These are phyloP conservation scores for Tribolium freemani DNA, from an alignment of 2,888 invertebrate species.

Conservation along the genomic window DNA sequence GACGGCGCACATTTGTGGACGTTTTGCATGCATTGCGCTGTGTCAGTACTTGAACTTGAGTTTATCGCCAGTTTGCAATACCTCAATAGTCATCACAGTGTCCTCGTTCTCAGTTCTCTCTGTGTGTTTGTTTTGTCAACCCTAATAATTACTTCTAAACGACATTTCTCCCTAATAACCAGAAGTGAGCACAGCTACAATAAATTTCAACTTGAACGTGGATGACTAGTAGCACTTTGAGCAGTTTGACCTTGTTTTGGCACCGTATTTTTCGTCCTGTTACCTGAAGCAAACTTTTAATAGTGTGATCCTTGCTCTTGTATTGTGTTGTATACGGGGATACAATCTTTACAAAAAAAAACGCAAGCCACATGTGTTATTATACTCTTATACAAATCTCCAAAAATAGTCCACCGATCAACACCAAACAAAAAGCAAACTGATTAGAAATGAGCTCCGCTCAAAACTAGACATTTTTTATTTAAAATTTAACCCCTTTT, in stretches of 20 bases:
- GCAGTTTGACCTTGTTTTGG: slow-evolving; percentile 7
- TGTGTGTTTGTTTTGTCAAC: slow-evolving; percentile 41
- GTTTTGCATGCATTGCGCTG: slow-evolving; percentile 42
- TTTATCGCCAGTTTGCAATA: slow-evolving; percentile 45
- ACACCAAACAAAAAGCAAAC: no score
- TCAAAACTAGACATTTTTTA: no score
- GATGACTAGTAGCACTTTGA: slow-evolving; percentile 4
- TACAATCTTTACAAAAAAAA: no score
- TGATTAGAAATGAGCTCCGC: no score
- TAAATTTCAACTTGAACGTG: not conserved
- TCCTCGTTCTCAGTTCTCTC: slow-evolving; percentile 24
- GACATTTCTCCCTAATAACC: not conserved
- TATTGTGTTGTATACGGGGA: no score
- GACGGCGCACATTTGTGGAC: slow-evolving; percentile 34
- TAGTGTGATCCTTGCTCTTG: no score
- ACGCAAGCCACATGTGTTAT: no score
- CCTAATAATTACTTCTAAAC: slow-evolving; percentile 7
- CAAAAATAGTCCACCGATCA: no score
- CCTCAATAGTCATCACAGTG: slow-evolving; percentile 43
- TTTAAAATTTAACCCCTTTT: no score
- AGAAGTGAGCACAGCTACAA: no score
- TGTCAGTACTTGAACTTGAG: slow-evolving; percentile 41
- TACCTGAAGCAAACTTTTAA: no score
- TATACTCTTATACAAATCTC: no score
- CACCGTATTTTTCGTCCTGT: not conserved